These are phyloP conservation scores for Xerus inauris DNA, from an alignment of 2,113 vertebrate species.

Conservation along the genomic window DNA sequence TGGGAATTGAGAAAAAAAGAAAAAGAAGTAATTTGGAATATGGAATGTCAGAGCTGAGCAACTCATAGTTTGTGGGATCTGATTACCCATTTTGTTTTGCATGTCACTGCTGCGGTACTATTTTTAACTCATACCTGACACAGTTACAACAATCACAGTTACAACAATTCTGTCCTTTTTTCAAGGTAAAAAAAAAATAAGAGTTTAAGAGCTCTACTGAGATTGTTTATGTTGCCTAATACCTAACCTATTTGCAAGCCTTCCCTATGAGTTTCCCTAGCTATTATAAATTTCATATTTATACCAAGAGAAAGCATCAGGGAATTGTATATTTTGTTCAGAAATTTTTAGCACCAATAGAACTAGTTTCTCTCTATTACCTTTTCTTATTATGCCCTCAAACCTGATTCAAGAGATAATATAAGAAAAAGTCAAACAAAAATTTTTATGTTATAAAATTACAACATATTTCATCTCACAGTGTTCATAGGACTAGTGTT, in stretches of 20 bases:
- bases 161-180: background rate
- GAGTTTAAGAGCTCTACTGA: background rate
- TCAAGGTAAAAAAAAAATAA: background rate
- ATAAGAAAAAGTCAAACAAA: background rate
- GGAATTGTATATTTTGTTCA: background rate
- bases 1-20: background rate
- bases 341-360: background rate
- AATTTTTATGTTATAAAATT: background rate
- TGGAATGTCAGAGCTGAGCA: background rate
- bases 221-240: background rate
- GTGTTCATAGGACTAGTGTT: background rate
- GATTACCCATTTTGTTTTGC: background rate
- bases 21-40: background rate
- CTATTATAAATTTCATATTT: conserved; percentile 18
- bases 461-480: background rate
- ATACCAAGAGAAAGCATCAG: background rate
- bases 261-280: background rate
- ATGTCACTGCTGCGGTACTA: background rate
- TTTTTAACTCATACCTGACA: conserved; percentile 17
- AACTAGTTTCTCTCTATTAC: background rate
- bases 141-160: background rate
- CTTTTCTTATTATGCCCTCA: background rate
- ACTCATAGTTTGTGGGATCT: background rate
- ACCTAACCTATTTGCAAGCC: background rate
- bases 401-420: background rate